phyloP scores from a whole-genome alignment of 2,797 vertebrate genomes.

The Phalloptychus januarius region DNA sequence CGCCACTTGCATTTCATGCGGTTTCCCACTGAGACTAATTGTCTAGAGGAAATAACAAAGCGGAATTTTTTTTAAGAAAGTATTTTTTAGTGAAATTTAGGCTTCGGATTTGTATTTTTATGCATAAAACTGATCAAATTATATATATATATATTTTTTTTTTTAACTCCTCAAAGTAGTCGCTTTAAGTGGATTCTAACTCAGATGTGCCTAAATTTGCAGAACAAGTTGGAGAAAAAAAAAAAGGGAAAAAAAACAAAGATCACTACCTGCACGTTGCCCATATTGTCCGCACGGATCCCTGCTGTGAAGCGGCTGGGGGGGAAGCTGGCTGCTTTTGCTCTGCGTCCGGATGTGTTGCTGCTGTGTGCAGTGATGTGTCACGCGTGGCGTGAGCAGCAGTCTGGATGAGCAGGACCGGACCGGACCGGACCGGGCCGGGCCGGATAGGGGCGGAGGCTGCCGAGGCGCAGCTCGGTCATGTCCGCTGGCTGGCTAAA shows the following conservation, averaged over 20 bases:
- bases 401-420: background rate
- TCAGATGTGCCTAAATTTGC: background rate
- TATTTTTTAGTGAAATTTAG: background rate
- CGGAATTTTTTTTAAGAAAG: background rate
- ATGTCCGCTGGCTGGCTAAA: background rate
- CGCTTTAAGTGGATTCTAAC: background rate
- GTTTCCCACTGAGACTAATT: background rate
- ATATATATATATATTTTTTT: too few species aligned
- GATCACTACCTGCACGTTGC: conserved; percentile 31
- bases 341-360: background rate
- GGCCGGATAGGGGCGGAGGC: background rate
- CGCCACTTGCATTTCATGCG: conserved; percentile 11
- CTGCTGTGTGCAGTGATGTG: background rate
- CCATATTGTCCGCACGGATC: conserved; percentile 12
- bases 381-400: conserved; percentile 1
- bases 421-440: background rate
- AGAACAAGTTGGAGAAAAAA: background rate
- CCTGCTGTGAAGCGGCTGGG: background rate
- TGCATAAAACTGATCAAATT: background rate
- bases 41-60: background rate
- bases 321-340: background rate
- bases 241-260: background rate
- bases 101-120: background rate
- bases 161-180: too few species aligned
- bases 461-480: background rate